These are phyloP conservation scores for Cassiopea xamachana DNA, from an alignment of 30 jellyfish, hydroid and myxozoan species.

Conservation along the genomic window DNA sequence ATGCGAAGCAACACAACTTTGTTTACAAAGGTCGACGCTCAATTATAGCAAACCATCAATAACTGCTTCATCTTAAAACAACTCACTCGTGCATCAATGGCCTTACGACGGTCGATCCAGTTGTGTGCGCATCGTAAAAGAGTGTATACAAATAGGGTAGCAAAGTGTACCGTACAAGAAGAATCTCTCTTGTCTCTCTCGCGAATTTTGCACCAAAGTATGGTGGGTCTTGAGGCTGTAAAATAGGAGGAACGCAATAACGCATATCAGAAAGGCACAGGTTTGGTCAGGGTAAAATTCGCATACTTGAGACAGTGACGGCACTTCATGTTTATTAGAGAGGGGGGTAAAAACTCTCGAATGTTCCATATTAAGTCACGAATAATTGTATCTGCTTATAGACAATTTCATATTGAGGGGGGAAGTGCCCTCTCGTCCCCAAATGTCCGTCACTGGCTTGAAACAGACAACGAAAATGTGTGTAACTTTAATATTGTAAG, in stretches of 20 bases:
- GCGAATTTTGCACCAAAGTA: conserved; percentile 90
- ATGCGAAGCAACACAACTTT: background rate
- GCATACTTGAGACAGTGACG: background rate
- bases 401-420: too few relatives aligned
- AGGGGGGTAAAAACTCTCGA: too few relatives aligned
- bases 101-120: conserved; percentile 92
- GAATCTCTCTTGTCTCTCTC: conserved; percentile 63
- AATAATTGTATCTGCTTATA: too few relatives aligned
- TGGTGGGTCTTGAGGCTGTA: conserved; percentile 97
- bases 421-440: too few relatives aligned
- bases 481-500: too few relatives aligned
- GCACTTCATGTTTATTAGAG: too few relatives aligned
- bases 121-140: conserved; percentile 84
- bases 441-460: too few relatives aligned
- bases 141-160: conserved; percentile 91
- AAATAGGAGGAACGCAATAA: background rate
- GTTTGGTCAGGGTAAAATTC: background rate
- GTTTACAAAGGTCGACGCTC: background rate
- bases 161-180: conserved; percentile 76
- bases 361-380: too few relatives aligned
- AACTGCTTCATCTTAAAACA: background rate
- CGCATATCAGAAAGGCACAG: background rate
- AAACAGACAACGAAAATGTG: too few relatives aligned
- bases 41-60: too few relatives aligned
- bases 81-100: conserved; percentile 94